Evolutionary conservation across 2,113 vertebrate species (phyloP).

Genomic region (Alces alces): DNA sequence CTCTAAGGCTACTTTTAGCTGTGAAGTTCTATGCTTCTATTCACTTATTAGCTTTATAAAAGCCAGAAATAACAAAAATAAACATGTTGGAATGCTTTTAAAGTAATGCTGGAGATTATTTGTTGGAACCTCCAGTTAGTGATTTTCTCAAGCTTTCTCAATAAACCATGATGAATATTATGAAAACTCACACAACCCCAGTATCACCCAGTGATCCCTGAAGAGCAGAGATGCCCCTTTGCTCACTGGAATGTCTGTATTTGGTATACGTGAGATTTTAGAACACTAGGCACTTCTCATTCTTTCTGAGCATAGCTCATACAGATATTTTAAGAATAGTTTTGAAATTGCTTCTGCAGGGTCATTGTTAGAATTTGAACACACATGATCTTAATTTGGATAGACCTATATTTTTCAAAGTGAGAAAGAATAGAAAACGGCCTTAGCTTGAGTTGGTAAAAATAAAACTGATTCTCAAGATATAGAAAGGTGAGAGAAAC

Average conservation of each 20-base stretch:
- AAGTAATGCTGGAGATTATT: constrained; percentile 45
- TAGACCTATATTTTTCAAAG: constrained; percentile 70
- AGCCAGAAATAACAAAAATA: constrained; percentile 63
- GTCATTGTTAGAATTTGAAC: constrained; percentile 62
- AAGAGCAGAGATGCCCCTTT: constrained; percentile 8
- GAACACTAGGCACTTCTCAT: constrained; percentile 51
- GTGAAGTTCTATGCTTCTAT: constrained; percentile 11
- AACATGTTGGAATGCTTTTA: constrained; percentile 57
- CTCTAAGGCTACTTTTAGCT: constrained; percentile 21
- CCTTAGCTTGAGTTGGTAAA: constrained; percentile 48
- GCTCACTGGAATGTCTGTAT: neutral
- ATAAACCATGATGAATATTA: constrained; percentile 46
- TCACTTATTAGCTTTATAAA: constrained; percentile 69
- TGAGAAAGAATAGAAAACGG: constrained; percentile 53
- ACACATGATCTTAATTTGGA: constrained; percentile 68
- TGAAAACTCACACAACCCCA: constrained; percentile 52
- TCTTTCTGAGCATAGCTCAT: constrained; percentile 58
- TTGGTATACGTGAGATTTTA: constrained; percentile 51
- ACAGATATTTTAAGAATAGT: constrained; percentile 71
- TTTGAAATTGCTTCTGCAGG: constrained; percentile 63
- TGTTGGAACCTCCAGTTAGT: constrained; percentile 13
- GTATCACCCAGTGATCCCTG: constrained; percentile 4
- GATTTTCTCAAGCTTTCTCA: constrained; percentile 58
- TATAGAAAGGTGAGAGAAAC: constrained; percentile 33
- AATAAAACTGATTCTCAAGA: constrained; percentile 40